These are phyloP conservation scores for Siniperca knerii DNA, from an alignment of 2,113 vertebrate species.

Conservation along the genomic window DNA sequence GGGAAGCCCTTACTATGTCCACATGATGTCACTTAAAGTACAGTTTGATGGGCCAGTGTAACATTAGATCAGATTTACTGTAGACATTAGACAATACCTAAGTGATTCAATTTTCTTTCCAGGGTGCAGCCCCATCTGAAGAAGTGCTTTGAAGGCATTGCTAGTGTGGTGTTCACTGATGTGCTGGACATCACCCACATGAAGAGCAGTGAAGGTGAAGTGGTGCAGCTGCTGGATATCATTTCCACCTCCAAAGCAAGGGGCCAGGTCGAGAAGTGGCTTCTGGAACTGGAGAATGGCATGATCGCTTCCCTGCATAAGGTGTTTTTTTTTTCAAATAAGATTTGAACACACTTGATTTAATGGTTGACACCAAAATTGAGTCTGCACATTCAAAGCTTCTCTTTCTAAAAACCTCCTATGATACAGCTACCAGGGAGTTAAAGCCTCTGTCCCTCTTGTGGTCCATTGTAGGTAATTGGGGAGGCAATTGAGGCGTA, in stretches of 20 bases:
- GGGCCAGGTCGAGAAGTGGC: conserved; percentile 94
- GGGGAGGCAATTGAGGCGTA: conserved; percentile 87
- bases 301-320: conserved; percentile 90
- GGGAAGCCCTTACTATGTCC: background rate
- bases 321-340: conserved; percentile 71
- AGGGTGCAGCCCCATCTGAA: conserved; percentile 93
- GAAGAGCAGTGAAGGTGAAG: conserved; percentile 91
- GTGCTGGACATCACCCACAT: conserved; percentile 92
- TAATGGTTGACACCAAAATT: background rate
- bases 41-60: background rate
- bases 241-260: conserved; percentile 91
- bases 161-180: conserved; percentile 90
- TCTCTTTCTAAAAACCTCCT: background rate
- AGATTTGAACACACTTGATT: background rate
- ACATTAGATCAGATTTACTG: conserved; percentile 3
- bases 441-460: conserved; percentile 2
- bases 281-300: conserved; percentile 87
- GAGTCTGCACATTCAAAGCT: background rate
- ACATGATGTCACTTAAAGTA: background rate
- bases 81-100: background rate
- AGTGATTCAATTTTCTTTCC: conserved; percentile 1
- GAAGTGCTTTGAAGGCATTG: conserved; percentile 95
- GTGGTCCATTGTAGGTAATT: conserved; percentile 83
- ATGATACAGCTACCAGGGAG: background rate
- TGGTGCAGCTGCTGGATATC: conserved; percentile 85